A percentile compares a stretch with the other conserved stretches of the same genome.
phyloP scores from a whole-genome alignment of 1,140 invertebrate genomes.

The Diabrotica undecimpunctata region DNA sequence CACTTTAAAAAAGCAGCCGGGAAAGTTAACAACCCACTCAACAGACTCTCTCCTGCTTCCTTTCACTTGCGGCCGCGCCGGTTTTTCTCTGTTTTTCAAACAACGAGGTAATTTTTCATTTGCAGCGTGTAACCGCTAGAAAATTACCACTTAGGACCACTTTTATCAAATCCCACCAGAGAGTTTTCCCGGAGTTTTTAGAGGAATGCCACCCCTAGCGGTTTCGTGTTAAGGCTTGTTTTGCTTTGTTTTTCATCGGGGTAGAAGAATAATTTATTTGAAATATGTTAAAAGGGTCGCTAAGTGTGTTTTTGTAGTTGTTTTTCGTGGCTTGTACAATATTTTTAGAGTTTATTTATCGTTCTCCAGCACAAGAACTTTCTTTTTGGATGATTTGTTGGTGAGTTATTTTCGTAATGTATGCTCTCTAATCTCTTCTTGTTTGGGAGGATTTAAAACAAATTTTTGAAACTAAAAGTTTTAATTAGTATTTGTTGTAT shows the following conservation, averaged over 20 bases:
- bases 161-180: conserved; percentile 32
- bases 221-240: conserved; percentile 14
- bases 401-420: background rate
- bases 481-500: too few species aligned
- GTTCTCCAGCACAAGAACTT: background rate
- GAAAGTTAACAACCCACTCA: conserved; percentile 16
- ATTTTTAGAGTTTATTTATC: conserved; percentile 7
- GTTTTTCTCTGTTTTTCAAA: conserved; percentile 23
- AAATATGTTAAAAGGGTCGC: conserved; percentile 32
- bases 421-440: too few species aligned
- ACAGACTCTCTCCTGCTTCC: conserved; percentile 10
- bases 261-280: conserved; percentile 30
- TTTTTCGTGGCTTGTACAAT: conserved; percentile 20
- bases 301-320: conserved; percentile 30
- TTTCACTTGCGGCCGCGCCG: background rate
- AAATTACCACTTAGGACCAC: conserved; percentile 38
- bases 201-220: conserved; percentile 20
- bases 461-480: too few species aligned
- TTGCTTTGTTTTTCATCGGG: conserved; percentile 10
- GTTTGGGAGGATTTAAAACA: too few species aligned
- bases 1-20: conserved; percentile 25
- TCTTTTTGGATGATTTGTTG: conserved; percentile 2
- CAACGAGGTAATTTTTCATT: conserved; percentile 33
- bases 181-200: conserved; percentile 18
- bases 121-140: conserved; percentile 34